phyloP scores from a whole-genome alignment of 2,888 invertebrate genomes.

The Kryphioiulus occultus region DNA sequence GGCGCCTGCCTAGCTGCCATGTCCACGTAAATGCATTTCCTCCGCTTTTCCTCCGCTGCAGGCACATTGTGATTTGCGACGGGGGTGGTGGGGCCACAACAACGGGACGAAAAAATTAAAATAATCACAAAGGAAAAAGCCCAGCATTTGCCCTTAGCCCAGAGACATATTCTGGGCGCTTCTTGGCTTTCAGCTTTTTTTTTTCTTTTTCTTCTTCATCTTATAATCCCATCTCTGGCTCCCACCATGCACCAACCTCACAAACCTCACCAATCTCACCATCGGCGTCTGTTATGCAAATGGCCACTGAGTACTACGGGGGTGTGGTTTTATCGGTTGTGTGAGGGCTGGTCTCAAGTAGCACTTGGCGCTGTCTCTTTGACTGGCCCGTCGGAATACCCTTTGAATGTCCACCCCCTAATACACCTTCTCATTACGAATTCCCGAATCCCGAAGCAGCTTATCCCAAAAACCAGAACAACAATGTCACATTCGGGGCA shows the following conservation, averaged over 20 bases:
- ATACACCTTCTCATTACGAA: conserved; percentile 30
- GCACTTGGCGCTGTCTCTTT: conserved; percentile 25
- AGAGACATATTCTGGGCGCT: not conserved
- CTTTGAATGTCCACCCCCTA: conserved; percentile 35
- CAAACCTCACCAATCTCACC: not conserved
- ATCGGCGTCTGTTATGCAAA: conserved; percentile 7
- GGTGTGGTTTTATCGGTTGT: not conserved
- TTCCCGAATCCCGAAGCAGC: not conserved
- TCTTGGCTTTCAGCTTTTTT: not conserved
- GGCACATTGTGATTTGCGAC: not conserved
- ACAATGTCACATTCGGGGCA: not conserved
- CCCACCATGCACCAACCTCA: not conserved
- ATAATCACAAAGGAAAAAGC: conserved; percentile 20
- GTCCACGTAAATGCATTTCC: not conserved
- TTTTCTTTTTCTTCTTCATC: not conserved
- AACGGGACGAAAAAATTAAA: not conserved
- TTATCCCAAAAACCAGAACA: not conserved
- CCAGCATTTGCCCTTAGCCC: not conserved
- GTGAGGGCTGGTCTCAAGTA: conserved; percentile 1
- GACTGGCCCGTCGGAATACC: not conserved
- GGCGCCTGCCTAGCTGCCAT: no score
- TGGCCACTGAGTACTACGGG: conserved; percentile 25
- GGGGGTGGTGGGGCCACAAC: not conserved
- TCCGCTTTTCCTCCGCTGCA: not conserved
- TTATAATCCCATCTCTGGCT: conserved; percentile 12